Conservation (phyloP, 2,113 vertebrate species). For the Oncorhynchus nerka region DNA sequence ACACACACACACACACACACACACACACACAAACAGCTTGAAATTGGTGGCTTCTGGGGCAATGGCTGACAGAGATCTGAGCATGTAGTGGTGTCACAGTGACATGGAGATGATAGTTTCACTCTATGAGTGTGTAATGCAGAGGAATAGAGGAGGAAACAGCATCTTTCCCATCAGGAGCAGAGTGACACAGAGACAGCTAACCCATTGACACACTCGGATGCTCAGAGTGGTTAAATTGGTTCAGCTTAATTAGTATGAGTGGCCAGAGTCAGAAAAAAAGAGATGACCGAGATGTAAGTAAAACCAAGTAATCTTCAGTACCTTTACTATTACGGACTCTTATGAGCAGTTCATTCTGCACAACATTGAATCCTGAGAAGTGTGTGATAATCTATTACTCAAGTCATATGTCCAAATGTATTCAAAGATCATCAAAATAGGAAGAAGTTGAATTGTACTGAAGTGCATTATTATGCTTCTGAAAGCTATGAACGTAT, state of each 20-base stretch:
- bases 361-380: too few species aligned
- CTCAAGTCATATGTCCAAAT: too few species aligned
- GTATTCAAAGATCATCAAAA: too few species aligned
- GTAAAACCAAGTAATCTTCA: too few species aligned
- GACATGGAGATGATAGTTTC: not conserved
- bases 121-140: not conserved
- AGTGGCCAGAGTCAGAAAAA: not conserved
- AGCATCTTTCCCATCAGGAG: not conserved
- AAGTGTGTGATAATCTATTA: too few species aligned
- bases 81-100: not conserved
- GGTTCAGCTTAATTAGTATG: not conserved
- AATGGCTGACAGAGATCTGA: not conserved
- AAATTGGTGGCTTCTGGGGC: not conserved
- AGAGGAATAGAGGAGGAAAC: not conserved
- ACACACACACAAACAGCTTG: not conserved
- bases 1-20: not conserved
- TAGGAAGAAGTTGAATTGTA: too few species aligned
- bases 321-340: too few species aligned
- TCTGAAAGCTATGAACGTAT: too few species aligned
- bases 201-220: not conserved
- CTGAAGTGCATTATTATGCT: too few species aligned
- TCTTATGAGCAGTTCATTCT: too few species aligned
- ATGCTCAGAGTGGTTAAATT: not conserved
- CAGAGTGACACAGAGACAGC: not conserved
- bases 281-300: not conserved